phyloP scores from a whole-genome alignment of 2,797 vertebrate genomes.

The Melanotaenia pygmaea region DNA sequence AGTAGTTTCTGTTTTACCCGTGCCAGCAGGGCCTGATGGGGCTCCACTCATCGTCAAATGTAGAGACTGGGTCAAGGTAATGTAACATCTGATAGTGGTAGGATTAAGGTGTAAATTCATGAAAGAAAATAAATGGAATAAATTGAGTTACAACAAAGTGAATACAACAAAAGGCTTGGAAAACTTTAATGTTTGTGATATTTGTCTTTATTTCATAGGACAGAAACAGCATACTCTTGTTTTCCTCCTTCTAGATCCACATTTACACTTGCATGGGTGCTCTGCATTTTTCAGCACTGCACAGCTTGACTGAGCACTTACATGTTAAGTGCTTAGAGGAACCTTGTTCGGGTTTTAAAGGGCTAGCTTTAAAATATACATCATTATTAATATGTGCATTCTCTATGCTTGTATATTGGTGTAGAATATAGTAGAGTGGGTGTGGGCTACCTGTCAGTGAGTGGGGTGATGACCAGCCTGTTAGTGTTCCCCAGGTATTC shows the following conservation, averaged over 20 bases:
- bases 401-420: not conserved
- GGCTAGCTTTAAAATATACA: not conserved
- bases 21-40: constrained; percentile 81
- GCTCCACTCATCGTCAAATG: constrained; percentile 82
- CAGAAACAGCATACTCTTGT: not conserved
- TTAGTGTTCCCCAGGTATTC: constrained; percentile 88
- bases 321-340: not conserved
- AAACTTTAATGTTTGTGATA: not conserved
- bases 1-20: constrained; percentile 84
- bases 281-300: not conserved
- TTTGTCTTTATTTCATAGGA: not conserved
- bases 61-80: constrained; percentile 82
- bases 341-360: not conserved
- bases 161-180: not conserved
- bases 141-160: not conserved
- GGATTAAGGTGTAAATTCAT: not conserved
- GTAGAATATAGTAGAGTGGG: not conserved
- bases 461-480: constrained; percentile 86
- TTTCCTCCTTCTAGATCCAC: not conserved
- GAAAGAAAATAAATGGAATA: constrained; percentile 3
- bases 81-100: constrained; percentile 79
- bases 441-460: constrained; percentile 84
- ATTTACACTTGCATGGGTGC: not conserved
- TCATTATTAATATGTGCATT: not conserved
- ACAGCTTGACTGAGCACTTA: constrained; percentile 15